Evolutionary conservation across 2,888 invertebrate genomes (phyloP), one percentile per base, ranked within the genome.

Genomic region (Patella pellucida): DNA sequence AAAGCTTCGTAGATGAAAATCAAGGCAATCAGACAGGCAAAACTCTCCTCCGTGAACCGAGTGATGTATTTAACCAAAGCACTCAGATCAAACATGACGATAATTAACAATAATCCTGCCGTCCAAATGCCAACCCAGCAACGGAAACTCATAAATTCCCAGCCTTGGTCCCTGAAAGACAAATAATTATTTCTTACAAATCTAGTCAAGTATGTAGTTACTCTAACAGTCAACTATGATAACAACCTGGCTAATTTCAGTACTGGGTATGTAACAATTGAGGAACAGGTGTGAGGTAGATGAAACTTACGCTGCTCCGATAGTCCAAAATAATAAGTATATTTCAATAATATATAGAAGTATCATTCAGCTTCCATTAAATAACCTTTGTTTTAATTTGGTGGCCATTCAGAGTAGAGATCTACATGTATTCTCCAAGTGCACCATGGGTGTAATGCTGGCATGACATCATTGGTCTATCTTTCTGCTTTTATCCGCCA

Each of bases 1-100:
- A 99, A 94, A 74, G 99, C 98, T 94, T 99, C 98, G 90, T 96
- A 96, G 91, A 99, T 97, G 92, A 99, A 99, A 89, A 99, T 99
- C 88, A 99, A 95, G 54, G 98, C 98, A 89, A 99, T 99, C 41
- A 99, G 92, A 2, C 97, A 96, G 19, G 99, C 98, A 89, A 99
- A 99, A 91, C 97, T 98, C 92, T 99, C 98, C 91, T 99, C 98
- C 0, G 99, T 99, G 91, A 99, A 99, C 82, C 98, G 94, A 15
- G 99, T 99, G 84, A 99, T 99, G 90, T 97, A 98, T 90, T 97
- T 97, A 31, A 99, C 98, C 75, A 98, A 93, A 69, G 97, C 97
- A 90, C 97, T 97, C 11, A 98, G 97, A 92, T 99, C 99, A 62
- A 97, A 93, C 2, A 97, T 97, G 52, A 97, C 97, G 83, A 99